Evolutionary conservation across 2,888 invertebrate species (phyloP).

Genomic region (Synergus itoensis): DNA sequence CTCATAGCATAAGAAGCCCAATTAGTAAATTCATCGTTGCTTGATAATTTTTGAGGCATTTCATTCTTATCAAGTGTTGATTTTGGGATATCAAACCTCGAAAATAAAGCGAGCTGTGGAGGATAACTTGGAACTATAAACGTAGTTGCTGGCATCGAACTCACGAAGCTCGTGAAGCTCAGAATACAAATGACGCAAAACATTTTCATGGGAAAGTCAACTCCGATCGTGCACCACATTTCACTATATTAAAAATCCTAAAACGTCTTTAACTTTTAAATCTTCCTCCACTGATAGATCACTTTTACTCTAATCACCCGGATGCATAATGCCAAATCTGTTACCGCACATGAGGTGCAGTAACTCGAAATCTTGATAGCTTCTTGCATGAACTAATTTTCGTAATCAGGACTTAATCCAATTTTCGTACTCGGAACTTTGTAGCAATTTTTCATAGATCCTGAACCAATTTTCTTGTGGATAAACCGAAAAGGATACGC

Average conservation of each 20-base stretch:
- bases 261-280: not conserved
- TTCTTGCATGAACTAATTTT: constrained; percentile 23
- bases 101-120: constrained; percentile 48
- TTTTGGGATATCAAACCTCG: constrained; percentile 66
- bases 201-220: not conserved
- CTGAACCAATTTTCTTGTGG: not conserved
- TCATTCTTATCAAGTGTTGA: constrained; percentile 64
- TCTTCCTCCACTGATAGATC: constrained; percentile 7
- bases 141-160: constrained; percentile 42
- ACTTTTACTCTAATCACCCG: constrained; percentile 40
- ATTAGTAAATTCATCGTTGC: constrained; percentile 68
- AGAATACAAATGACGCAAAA: not conserved
- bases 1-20: constrained; percentile 73
- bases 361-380: not conserved
- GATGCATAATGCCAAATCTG: constrained; percentile 20
- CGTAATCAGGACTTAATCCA: not conserved
- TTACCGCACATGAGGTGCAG: constrained; percentile 26
- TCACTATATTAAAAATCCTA: not conserved
- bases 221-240: constrained; percentile 6
- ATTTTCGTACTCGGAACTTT: not conserved
- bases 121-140: constrained; percentile 40
- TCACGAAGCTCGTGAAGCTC: constrained; percentile 10
- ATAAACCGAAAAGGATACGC: constrained; percentile 22
- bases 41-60: constrained; percentile 66
- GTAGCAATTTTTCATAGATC: not conserved